Evolutionary conservation across 2,113 vertebrate genomes (phyloP).

Genomic region (Sebastes fasciatus): DNA sequence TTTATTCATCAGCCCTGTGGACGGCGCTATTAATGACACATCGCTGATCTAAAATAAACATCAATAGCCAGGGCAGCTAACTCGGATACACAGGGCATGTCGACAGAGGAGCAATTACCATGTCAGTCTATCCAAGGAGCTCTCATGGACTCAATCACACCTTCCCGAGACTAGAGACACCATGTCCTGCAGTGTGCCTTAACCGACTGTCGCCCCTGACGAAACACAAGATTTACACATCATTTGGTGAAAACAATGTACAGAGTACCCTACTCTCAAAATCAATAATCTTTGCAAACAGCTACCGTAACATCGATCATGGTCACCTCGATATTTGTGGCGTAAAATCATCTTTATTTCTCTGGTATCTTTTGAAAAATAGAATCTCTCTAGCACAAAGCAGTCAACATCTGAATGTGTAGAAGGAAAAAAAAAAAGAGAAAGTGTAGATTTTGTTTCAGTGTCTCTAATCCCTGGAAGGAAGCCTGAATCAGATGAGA

Average conservation of each 20-base stretch:
- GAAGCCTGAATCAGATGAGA: constrained; percentile 49
- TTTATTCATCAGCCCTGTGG: constrained; percentile 59
- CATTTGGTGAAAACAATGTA: constrained; percentile 42
- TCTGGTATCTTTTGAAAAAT: constrained; percentile 19
- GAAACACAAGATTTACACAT: constrained; percentile 54
- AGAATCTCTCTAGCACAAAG: not conserved
- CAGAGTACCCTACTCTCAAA: constrained; percentile 14
- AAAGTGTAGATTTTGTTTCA: constrained; percentile 17
- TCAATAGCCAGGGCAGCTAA: not conserved
- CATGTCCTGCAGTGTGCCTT: constrained; percentile 30
- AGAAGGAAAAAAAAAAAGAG: constrained; percentile 1
- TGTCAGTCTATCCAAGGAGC: constrained; percentile 43
- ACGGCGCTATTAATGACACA: constrained; percentile 59
- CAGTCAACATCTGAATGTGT: constrained; percentile 14
- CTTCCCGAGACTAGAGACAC: constrained; percentile 30
- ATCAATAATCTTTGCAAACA: constrained; percentile 52
- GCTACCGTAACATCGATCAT: constrained; percentile 9
- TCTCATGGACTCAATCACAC: constrained; percentile 57
- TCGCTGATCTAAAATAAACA: constrained; percentile 49
- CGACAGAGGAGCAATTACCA: constrained; percentile 39
- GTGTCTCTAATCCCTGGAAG: constrained; percentile 40
- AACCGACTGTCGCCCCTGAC: constrained; percentile 9
- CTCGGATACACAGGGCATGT: constrained; percentile 18
- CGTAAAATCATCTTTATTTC: constrained; percentile 20
- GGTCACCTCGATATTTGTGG: constrained; percentile 45